These are phyloP conservation scores for Chloropsis cyanopogon DNA, from an alignment of 2,113 vertebrate species.

Conservation along the genomic window DNA sequence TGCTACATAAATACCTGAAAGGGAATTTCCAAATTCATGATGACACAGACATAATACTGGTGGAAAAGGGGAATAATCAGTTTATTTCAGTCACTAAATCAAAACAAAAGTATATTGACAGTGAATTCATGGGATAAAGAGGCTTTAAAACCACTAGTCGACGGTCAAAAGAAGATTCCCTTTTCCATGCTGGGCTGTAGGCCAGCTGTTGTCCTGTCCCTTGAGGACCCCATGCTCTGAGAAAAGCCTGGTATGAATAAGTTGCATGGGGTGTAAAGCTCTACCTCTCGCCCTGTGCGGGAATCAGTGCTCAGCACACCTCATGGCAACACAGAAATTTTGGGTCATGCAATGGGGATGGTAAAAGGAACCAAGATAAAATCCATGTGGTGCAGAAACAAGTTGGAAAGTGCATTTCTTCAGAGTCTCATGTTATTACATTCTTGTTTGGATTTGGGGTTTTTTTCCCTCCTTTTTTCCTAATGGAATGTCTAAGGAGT, in stretches of 20 bases:
- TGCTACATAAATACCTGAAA: constrained; percentile 58
- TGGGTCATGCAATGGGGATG: neutral
- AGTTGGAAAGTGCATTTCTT: neutral
- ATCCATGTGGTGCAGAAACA: neutral
- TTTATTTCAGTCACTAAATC: constrained; percentile 58
- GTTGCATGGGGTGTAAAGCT: neutral
- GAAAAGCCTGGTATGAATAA: neutral
- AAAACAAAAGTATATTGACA: constrained; percentile 55
- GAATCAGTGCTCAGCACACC: neutral
- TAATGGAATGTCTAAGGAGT: neutral
- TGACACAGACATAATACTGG: constrained; percentile 51
- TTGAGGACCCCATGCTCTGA: neutral
- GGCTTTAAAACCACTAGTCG: neutral
- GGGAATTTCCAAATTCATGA: constrained; percentile 49
- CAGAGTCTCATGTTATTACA: neutral
- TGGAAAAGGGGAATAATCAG: constrained; percentile 53
- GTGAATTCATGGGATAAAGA: constrained; percentile 20
- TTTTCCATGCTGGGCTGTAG: neutral
- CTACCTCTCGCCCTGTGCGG: rapidly evolving
- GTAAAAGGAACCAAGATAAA: neutral
- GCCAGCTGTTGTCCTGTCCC: neutral
- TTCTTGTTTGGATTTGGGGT: neutral
- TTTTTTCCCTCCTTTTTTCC: neutral
- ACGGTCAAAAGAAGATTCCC: neutral
- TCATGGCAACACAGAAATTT: neutral